Percentiles rank a stretch among this genome's conserved stretches.
These are phyloP conservation scores for Cinclus mexicanus DNA, from an alignment of 2,113 vertebrate genomes.

Conservation along the genomic window DNA sequence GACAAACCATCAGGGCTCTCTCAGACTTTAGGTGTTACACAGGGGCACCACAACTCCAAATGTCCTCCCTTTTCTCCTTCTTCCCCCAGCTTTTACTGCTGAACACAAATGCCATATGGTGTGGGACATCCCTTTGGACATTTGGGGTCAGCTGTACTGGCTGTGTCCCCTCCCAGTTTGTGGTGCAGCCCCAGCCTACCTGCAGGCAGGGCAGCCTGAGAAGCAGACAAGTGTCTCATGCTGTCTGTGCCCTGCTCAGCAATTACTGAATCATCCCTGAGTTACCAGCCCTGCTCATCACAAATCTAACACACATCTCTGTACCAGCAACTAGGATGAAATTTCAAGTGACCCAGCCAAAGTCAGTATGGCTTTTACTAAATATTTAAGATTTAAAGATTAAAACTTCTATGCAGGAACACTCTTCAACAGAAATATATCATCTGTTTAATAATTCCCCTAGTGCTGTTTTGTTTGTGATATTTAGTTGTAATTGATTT, in stretches of 20 bases:
- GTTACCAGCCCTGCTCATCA: not conserved
- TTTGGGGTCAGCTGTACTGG: not conserved
- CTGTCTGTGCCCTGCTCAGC: not conserved
- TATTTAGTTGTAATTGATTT: not conserved
- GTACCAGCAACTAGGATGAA: not conserved
- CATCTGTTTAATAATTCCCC: not conserved
- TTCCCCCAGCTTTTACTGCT: not conserved
- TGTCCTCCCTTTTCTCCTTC: not conserved
- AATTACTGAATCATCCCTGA: not conserved
- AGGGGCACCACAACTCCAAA: accelerated
- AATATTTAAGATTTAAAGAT: not conserved
- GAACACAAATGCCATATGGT: not conserved
- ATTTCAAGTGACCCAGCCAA: not conserved
- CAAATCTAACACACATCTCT: not conserved
- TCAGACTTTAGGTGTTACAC: not conserved
- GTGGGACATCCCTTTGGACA: not conserved
- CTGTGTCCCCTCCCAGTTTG: not conserved
- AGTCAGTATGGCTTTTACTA: not conserved
- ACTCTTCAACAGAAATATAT: not conserved
- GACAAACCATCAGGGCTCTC: not conserved
- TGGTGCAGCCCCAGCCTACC: not conserved
- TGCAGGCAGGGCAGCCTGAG: not conserved
- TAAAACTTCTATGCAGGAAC: not conserved
- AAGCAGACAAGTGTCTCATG: not conserved
- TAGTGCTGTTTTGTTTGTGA: not conserved